Conservation (phyloP, 2,888 invertebrate species). For the Epinotia ramella region DNA sequence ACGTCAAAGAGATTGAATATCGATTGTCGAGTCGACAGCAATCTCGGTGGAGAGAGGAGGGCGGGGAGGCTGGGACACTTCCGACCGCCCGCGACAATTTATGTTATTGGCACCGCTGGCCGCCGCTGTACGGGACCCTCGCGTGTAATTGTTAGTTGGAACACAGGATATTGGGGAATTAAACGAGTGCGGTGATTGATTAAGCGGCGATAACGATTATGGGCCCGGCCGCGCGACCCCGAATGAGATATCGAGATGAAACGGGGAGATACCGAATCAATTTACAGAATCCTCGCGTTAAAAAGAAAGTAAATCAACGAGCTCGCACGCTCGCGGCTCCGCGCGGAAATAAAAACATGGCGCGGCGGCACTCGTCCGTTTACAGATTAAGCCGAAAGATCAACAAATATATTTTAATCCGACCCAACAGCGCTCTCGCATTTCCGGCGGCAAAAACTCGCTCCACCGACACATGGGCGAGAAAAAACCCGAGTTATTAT, state of each 20-base stretch:
- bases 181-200: constrained; percentile 81
- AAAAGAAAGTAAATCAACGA: constrained; percentile 66
- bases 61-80: constrained; percentile 59
- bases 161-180: constrained; percentile 83
- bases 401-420: constrained; percentile 84
- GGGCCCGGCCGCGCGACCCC: constrained; percentile 63
- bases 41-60: constrained; percentile 60
- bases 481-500: constrained; percentile 83
- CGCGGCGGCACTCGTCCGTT: constrained; percentile 62
- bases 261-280: constrained; percentile 51
- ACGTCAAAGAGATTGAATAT: constrained; percentile 85
- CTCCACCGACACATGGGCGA: constrained; percentile 78
- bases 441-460: constrained; percentile 82
- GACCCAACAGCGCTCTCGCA: constrained; percentile 76
- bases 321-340: constrained; percentile 55
- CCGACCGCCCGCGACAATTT: constrained; percentile 81
- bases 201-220: constrained; percentile 78
- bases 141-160: constrained; percentile 83
- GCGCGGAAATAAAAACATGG: constrained; percentile 63
- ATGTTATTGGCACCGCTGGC: constrained; percentile 81
- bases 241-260: constrained; percentile 65
- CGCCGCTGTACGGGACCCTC: constrained; percentile 77
- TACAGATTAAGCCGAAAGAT: constrained; percentile 79
- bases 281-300: constrained; percentile 61
- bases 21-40: constrained; percentile 82